Base-by-base conservation (phyloP, 2,797 vertebrate species). In the Mus minutoides region DNA sequence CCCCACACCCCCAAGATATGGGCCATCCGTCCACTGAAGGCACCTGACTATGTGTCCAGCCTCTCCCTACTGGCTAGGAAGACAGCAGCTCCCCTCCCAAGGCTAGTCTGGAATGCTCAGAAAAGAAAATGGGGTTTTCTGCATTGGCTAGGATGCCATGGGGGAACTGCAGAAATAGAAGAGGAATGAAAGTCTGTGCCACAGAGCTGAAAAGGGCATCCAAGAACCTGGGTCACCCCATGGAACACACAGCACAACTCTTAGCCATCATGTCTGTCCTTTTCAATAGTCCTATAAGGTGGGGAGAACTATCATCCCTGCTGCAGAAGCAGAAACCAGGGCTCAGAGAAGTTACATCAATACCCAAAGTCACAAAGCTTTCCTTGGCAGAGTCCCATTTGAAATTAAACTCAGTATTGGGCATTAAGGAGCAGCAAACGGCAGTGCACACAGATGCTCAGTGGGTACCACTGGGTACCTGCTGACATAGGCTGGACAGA, bases 1-100 rank as follows among this genome's bases (percentile, higher is more conserved):
- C 96, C 83, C 96, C 69, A 16, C 21, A 16, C 21, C 37, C 22
- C 10, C 37, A 40, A 60, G 1, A 54, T 49, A 71, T 89, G 31
- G 8, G n/a, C 64, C 93, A 94, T 88, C 80, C 86, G 54, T 54
- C 96, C 91, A 58, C 83, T 43, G 37, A n/a, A 75, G 56, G 22
- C 91, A 94, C 92, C 97, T 94, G 1, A 4, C 24, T 82, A 83
- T 40, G 37, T 37, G 31, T 58, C 64, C 26, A 58, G 37, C 16
- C 6, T 29, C 12, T 86, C 37, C 64, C 17, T 86, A 49, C 94
- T 9, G 54, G 14, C 78, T 9, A 26, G 34, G 56, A 86, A 60
- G 62, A 17, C 21, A 77, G 60, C 34, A 49, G 26, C 5, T 43
- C 67, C 24, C 34, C 3, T 17, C 62, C 49, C 80, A 52, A 52